phyloP scores from a whole-genome alignment of 2,797 vertebrate genomes.

The Paratrypauchen microcephalus region DNA sequence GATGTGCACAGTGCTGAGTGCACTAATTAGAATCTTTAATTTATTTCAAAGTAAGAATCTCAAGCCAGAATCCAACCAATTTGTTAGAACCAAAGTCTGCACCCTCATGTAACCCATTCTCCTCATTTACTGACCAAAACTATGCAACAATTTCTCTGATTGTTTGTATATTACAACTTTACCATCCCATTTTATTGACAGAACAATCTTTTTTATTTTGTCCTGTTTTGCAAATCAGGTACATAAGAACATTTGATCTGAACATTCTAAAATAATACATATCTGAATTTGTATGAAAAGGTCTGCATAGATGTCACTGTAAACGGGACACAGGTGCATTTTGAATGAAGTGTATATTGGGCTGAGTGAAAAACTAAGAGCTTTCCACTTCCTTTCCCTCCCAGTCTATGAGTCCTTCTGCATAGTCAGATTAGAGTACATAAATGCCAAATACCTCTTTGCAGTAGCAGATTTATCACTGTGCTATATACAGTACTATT shows the following conservation, averaged over 20 bases:
- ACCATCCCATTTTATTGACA: neutral
- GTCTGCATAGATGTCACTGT: slow-evolving; percentile 38
- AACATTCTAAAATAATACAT: slow-evolving; percentile 8
- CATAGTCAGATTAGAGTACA: slow-evolving; percentile 20
- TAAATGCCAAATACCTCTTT: slow-evolving; percentile 41
- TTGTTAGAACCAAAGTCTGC: neutral
- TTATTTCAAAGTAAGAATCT: neutral
- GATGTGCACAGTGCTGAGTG: neutral
- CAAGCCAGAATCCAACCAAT: neutral
- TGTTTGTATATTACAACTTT: neutral
- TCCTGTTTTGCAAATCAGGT: neutral
- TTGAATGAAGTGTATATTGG: slow-evolving; percentile 26
- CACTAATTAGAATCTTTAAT: neutral
- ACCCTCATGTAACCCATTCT: neutral
- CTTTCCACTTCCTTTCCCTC: slow-evolving; percentile 19
- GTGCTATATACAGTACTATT: slow-evolving; percentile 26
- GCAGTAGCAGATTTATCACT: slow-evolving; percentile 45
- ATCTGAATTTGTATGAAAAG: slow-evolving; percentile 23
- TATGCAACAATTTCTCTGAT: neutral
- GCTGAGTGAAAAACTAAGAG: slow-evolving; percentile 18
- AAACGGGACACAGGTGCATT: slow-evolving; percentile 27
- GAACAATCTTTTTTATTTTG: neutral
- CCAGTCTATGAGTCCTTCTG: slow-evolving; percentile 17
- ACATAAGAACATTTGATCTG: neutral
- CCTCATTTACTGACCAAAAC: neutral